Evolutionary conservation across 1,140 invertebrate genomes (phyloP).

Genomic region (Leptoteleia sp.): DNA sequence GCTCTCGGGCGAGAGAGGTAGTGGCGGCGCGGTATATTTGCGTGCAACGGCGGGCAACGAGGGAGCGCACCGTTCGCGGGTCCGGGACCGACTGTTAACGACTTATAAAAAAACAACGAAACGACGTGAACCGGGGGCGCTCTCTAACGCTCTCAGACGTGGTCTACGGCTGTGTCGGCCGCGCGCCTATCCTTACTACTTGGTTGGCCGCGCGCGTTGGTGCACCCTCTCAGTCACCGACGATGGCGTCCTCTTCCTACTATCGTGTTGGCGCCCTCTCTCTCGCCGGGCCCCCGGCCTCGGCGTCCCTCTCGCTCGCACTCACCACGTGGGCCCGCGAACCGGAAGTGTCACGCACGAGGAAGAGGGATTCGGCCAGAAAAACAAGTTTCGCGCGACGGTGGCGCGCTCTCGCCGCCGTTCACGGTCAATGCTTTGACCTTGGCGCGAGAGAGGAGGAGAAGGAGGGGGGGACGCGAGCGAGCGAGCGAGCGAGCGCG

Average conservation of each 20-base stretch:
- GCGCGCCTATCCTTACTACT: conserved; percentile 41
- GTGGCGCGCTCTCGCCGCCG: conserved; percentile 39
- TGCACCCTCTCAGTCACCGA: conserved; percentile 51
- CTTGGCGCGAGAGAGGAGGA: conserved; percentile 42
- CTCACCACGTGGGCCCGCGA: conserved; percentile 56
- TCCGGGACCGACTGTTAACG: conserved; percentile 54
- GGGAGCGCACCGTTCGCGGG: conserved; percentile 39
- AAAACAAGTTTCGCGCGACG: conserved; percentile 47
- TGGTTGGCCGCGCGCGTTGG: conserved; percentile 46
- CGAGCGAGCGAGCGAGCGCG: no score
- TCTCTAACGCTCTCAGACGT: conserved; percentile 11
- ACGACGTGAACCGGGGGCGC: conserved; percentile 36
- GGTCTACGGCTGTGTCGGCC: conserved; percentile 24
- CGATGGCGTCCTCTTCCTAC: conserved; percentile 49
- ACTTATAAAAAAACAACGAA: conserved; percentile 55
- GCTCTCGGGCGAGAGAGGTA: conserved; percentile 34
- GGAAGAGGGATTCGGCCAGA: conserved; percentile 50
- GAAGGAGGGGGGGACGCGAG: conserved; percentile 12
- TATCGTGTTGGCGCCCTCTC: conserved; percentile 21
- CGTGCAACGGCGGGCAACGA: background rate
- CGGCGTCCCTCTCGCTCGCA: conserved; percentile 41
- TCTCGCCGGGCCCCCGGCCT: conserved; percentile 7
- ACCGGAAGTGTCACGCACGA: conserved; percentile 60
- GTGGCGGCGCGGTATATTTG: conserved; percentile 12
- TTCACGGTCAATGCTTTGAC: conserved; percentile 63